A percentile compares a stretch with the other conserved stretches of the same genome.
Conservation (phyloP, 2,888 invertebrate genomes). For the Horisme vitalbata region DNA sequence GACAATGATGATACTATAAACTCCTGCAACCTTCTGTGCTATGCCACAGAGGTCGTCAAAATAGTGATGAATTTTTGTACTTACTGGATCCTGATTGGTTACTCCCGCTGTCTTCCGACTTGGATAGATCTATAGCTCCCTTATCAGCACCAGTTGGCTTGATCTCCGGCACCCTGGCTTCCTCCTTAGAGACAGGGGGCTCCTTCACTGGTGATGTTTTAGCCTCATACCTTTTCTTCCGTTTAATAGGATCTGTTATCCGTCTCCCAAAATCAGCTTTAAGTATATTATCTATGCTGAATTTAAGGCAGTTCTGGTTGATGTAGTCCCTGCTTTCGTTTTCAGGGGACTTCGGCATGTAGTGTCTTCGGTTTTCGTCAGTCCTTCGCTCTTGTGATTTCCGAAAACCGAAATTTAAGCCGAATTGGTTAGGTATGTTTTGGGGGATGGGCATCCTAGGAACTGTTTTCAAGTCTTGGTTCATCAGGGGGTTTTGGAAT, state of each 20-base stretch:
- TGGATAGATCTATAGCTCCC: slow-evolving; percentile 72
- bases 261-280: slow-evolving; percentile 92
- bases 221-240: slow-evolving; percentile 68
- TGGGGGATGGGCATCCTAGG: slow-evolving; percentile 60
- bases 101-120: slow-evolving; percentile 71
- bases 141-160: slow-evolving; percentile 60
- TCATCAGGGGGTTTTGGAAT: slow-evolving; percentile 70
- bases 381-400: slow-evolving; percentile 54
- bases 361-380: slow-evolving; percentile 62
- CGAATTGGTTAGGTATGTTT: slow-evolving; percentile 59
- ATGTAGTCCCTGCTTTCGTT: slow-evolving; percentile 70
- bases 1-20: too few species aligned
- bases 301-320: slow-evolving; percentile 85
- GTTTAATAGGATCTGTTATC: slow-evolving; percentile 86
- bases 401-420: slow-evolving; percentile 60
- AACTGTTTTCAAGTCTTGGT: slow-evolving; percentile 63
- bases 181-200: slow-evolving; percentile 54
- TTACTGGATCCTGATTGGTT: slow-evolving; percentile 76
- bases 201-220: slow-evolving; percentile 62
- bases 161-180: slow-evolving; percentile 68
- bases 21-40: too few species aligned
- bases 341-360: slow-evolving; percentile 65
- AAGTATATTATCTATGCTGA: slow-evolving; percentile 93
- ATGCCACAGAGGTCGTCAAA: too few species aligned
- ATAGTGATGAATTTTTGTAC: too few species aligned